phyloP scores from a whole-genome alignment of 1,140 invertebrate genomes.

The Sycophaga agraensis region DNA sequence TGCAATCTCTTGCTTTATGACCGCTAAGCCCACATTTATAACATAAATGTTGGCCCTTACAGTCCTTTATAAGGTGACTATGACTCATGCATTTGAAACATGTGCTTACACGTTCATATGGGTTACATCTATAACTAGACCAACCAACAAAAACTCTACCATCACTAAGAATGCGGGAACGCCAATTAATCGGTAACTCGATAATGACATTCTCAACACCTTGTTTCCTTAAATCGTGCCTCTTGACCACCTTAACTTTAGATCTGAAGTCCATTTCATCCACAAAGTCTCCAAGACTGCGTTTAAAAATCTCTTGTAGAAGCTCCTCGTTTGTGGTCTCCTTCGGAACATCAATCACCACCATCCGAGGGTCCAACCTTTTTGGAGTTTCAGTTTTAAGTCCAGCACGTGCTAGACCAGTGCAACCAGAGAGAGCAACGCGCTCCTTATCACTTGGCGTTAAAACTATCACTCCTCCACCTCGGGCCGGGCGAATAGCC shows the following conservation, averaged over 20 bases:
- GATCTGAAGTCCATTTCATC: background rate
- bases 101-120: background rate
- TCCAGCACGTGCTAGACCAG: background rate
- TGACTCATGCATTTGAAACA: background rate
- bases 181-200: background rate
- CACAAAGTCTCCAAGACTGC: background rate
- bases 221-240: background rate
- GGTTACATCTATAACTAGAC: background rate
- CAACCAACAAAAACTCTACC: background rate
- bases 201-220: background rate
- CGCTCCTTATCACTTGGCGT: background rate
- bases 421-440: background rate
- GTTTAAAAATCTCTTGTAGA: background rate
- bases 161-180: background rate
- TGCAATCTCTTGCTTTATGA: too few relatives aligned
- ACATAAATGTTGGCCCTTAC: background rate
- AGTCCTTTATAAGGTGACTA: background rate
- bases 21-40: background rate
- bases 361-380: background rate
- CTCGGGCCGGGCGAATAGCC: background rate
- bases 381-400: background rate
- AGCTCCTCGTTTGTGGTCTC: background rate
- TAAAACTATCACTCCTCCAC: slow-evolving; percentile 2
- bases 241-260: background rate
- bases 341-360: background rate